phyloP scores from a whole-genome alignment of 1,140 invertebrate genomes.

The Saccostrea glomerata region DNA sequence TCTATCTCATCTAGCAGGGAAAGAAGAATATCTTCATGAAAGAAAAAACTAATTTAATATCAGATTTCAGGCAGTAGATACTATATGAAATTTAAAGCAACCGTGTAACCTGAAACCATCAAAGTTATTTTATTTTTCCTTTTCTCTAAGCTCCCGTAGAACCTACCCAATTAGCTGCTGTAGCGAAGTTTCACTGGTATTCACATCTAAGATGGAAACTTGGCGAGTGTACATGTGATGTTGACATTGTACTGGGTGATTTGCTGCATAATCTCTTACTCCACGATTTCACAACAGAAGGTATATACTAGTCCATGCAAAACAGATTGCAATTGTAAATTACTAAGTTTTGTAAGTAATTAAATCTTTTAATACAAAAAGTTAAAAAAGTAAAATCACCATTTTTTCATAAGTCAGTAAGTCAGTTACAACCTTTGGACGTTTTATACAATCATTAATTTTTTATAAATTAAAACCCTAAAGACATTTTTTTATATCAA shows the following conservation, averaged over 20 bases:
- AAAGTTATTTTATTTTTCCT: background rate
- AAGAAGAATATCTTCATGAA: too few species aligned
- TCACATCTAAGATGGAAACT: background rate
- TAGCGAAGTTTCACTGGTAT: background rate
- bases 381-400: too few species aligned
- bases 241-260: background rate
- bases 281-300: conserved; percentile 8
- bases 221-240: background rate
- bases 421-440: too few species aligned
- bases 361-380: too few species aligned
- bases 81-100: background rate
- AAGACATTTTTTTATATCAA: too few species aligned
- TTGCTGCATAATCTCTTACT: background rate
- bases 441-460: too few species aligned
- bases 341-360: too few species aligned
- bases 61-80: background rate
- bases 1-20: too few species aligned
- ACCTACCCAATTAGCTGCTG: background rate
- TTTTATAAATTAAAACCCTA: too few species aligned
- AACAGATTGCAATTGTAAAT: background rate
- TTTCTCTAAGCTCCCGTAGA: background rate
- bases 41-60: background rate
- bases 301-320: background rate
- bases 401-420: too few species aligned
- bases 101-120: background rate